These are phyloP conservation scores for Dinoponera quadriceps DNA, from an alignment of 1,140 invertebrate genomes.

Conservation along the genomic window DNA sequence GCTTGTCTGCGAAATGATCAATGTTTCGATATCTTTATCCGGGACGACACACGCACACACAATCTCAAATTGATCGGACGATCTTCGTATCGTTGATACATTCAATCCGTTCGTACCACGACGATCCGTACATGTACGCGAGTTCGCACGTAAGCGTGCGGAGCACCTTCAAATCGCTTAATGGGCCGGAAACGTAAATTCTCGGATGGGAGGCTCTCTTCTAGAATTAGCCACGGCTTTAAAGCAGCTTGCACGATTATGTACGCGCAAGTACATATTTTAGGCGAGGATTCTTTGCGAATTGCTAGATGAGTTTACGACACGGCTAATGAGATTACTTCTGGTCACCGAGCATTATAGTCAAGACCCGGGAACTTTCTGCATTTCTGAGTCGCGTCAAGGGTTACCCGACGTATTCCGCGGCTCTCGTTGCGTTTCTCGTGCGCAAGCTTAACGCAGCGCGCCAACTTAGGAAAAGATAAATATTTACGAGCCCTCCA, in stretches of 20 bases:
- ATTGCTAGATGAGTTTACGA: slow-evolving; percentile 68
- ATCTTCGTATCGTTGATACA: not conserved
- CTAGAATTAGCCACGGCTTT: not conserved
- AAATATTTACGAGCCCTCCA: slow-evolving; percentile 73
- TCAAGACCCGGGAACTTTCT: slow-evolving; percentile 65
- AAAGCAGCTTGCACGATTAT: slow-evolving; percentile 36
- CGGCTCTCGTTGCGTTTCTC: slow-evolving; percentile 63
- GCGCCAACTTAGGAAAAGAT: slow-evolving; percentile 65
- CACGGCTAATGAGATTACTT: slow-evolving; percentile 72
- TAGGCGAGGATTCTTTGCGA: slow-evolving; percentile 64
- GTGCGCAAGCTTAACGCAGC: slow-evolving; percentile 39
- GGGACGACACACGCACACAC: too few relatives aligned
- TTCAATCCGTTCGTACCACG: not conserved
- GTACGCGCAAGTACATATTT: slow-evolving; percentile 53
- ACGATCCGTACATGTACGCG: not conserved
- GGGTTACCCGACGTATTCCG: slow-evolving; percentile 65
- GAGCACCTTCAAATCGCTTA: not conserved
- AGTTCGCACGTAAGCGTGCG: not conserved
- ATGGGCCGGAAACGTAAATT: not conserved
- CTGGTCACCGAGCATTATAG: slow-evolving; percentile 70
- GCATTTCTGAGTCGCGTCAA: slow-evolving; percentile 70
- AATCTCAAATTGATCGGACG: not conserved
- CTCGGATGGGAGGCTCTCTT: not conserved
- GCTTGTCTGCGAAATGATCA: not conserved
- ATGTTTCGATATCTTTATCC: not conserved